These are phyloP conservation scores for Prosapia bicincta DNA, from an alignment of 2,888 invertebrate species.

Conservation along the genomic window DNA sequence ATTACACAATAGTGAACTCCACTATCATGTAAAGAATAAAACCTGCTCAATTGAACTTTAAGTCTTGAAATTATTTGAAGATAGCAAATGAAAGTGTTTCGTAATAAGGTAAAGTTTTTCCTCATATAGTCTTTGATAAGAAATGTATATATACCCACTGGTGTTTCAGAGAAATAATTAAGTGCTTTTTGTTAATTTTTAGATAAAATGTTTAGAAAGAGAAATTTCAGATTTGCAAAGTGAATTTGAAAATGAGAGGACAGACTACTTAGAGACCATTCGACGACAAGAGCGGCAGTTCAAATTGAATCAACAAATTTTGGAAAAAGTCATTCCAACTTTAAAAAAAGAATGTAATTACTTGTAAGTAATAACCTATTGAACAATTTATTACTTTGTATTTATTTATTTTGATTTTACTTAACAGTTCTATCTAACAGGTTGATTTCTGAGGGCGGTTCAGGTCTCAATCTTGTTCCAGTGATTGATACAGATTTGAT, in stretches of 20 bases:
- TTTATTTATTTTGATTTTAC: not conserved
- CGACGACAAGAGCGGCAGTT: slow-evolving; percentile 67
- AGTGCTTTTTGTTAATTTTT: slow-evolving; percentile 12
- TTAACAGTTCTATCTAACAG: not conserved
- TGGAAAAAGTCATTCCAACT: slow-evolving; percentile 63
- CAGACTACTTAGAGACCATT: slow-evolving; percentile 80
- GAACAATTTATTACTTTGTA: not conserved
- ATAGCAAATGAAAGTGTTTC: no score
- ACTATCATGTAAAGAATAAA: no score
- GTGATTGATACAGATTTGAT: no score
- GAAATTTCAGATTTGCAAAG: slow-evolving; percentile 74
- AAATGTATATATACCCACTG: no score
- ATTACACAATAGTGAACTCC: no score
- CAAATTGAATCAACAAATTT: slow-evolving; percentile 62
- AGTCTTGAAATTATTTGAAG: no score
- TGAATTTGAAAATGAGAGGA: slow-evolving; percentile 76
- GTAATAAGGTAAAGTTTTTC: no score
- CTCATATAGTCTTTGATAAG: no score
- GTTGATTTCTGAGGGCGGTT: no score
- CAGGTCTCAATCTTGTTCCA: no score
- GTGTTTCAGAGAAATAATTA: no score
- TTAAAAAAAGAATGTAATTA: slow-evolving; percentile 72
- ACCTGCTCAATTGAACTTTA: no score
- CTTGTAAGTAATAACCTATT: slow-evolving; percentile 54
- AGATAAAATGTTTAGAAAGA: slow-evolving; percentile 62